These are phyloP conservation scores for Adelosebastes latens DNA, from an alignment of 2,797 vertebrate genomes.

Conservation along the genomic window DNA sequence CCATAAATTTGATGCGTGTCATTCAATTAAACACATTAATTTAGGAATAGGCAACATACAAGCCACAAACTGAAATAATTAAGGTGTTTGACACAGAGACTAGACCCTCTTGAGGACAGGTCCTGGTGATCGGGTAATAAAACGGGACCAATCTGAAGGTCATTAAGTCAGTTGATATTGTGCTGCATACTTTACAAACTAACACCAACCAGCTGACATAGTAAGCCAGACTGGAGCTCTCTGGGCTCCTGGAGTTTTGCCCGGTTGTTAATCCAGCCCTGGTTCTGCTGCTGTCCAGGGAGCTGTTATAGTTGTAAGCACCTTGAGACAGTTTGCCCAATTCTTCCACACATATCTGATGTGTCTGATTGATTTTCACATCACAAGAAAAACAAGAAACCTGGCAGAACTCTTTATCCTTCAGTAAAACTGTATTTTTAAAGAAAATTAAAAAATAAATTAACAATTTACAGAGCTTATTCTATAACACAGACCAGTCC, in stretches of 20 bases:
- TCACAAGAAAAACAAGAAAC: neutral
- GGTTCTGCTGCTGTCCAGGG: neutral
- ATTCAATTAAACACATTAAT: neutral
- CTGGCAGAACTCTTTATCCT: neutral
- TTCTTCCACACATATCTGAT: neutral
- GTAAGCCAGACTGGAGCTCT: constrained; percentile 1
- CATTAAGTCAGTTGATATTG: neutral
- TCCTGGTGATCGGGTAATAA: neutral
- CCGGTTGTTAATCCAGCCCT: constrained; percentile 7
- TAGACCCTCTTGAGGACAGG: too few species aligned
- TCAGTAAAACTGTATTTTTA: neutral
- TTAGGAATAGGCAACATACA: neutral
- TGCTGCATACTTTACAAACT: too few species aligned
- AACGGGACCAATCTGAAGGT: neutral
- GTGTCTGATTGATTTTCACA: too few species aligned
- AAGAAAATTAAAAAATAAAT: neutral
- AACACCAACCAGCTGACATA: neutral
- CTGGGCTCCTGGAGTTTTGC: neutral
- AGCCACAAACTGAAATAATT: neutral
- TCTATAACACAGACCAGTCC: neutral
- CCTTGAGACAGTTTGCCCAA: neutral
- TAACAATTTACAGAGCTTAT: neutral
- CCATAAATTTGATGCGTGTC: neutral
- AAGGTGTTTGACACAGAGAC: neutral
- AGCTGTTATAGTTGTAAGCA: too few species aligned